phyloP scores from a whole-genome alignment of 2,888 invertebrate genomes.

The Arctia plantaginis region DNA sequence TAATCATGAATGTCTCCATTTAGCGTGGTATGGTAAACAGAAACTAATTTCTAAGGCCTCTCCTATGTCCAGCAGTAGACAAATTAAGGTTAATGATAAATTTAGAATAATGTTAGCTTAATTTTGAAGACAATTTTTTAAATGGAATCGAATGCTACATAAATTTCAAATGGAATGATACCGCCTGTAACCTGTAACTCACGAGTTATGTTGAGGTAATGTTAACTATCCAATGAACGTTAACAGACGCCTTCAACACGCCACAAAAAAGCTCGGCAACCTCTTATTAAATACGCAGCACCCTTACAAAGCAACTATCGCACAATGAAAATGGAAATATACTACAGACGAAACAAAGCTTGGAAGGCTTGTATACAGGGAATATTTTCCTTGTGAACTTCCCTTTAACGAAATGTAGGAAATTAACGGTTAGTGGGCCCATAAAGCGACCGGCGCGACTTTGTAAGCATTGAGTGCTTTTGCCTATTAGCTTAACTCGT shows the following conservation, averaged over 20 bases:
- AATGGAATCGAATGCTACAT: background rate
- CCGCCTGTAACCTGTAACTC: no score
- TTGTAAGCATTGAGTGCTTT: conserved; percentile 86
- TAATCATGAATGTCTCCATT: conserved; percentile 30
- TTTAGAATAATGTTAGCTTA: conserved; percentile 19
- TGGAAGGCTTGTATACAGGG: conserved; percentile 55
- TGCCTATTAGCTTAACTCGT: conserved; percentile 84
- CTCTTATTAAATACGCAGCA: conserved; percentile 62
- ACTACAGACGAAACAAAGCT: conserved; percentile 66
- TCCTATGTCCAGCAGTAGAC: no score
- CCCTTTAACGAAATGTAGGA: conserved; percentile 79
- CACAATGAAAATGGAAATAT: conserved; percentile 65
- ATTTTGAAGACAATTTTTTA: background rate
- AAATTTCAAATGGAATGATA: no score
- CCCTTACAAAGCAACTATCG: conserved; percentile 60
- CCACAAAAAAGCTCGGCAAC: conserved; percentile 53
- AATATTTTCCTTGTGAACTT: conserved; percentile 78
- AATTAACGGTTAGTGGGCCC: conserved; percentile 83
- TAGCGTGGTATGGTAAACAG: no score
- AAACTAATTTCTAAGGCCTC: no score
- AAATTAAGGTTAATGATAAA: no score
- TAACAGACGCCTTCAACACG: conserved; percentile 47
- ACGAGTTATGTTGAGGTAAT: no score
- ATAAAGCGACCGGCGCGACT: conserved; percentile 81
- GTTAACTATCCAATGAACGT: conserved; percentile 46